Percentiles rank a stretch among this genome's conserved stretches.
Evolutionary conservation across 1,140 invertebrate species (phyloP).

Genomic region (Trypoxylus dichotomus): DNA sequence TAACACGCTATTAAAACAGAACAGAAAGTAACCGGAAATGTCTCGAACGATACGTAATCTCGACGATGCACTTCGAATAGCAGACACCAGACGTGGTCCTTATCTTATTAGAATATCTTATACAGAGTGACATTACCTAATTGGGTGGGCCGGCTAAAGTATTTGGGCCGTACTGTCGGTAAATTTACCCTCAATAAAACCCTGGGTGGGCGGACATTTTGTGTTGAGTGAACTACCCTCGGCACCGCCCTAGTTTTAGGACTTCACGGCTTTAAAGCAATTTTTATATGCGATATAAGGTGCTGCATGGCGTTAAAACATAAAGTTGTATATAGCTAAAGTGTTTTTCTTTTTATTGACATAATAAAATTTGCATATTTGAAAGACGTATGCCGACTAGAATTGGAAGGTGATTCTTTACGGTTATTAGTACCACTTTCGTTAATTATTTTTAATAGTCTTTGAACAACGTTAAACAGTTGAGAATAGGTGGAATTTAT

Average conservation of each 20-base stretch:
- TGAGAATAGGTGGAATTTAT: too few species aligned
- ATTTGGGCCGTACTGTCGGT: slow-evolving; percentile 20
- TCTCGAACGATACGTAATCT: neutral
- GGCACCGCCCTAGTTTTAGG: slow-evolving; percentile 3
- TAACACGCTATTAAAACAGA: neutral
- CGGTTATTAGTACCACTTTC: too few species aligned
- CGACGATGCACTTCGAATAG: neutral
- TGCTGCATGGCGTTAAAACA: too few species aligned
- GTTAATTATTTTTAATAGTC: too few species aligned
- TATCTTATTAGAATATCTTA: slow-evolving; percentile 17
- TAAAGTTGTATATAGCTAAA: too few species aligned
- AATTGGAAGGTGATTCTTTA: too few species aligned
- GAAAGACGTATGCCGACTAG: too few species aligned
- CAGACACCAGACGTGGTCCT: neutral
- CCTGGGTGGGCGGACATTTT: slow-evolving; percentile 19
- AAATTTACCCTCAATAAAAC: slow-evolving; percentile 23
- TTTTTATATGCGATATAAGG: neutral
- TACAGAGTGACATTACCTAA: slow-evolving; percentile 1
- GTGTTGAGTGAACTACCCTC: slow-evolving; percentile 11
- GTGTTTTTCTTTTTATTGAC: too few species aligned
- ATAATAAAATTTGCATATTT: too few species aligned
- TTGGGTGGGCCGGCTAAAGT: slow-evolving; percentile 15
- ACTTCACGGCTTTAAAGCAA: neutral
- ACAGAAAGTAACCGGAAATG: slow-evolving; percentile 10
- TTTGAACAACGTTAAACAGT: too few species aligned